Evolutionary conservation across 2,888 invertebrate species (phyloP).

Genomic region (Coleophora deauratella): DNA sequence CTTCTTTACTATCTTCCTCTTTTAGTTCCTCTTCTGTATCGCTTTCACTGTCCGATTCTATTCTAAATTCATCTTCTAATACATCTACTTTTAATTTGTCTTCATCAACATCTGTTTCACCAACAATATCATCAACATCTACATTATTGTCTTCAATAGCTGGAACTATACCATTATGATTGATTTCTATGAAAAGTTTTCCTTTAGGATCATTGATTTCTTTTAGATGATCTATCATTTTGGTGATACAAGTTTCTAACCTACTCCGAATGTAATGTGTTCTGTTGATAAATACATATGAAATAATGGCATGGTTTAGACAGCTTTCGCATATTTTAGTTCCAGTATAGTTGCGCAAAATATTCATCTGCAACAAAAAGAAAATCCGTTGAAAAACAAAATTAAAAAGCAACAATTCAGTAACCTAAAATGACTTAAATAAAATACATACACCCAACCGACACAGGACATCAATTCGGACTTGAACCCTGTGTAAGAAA

Average conservation of each 20-base stretch:
- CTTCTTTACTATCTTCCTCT: too few relatives aligned
- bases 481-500: too few relatives aligned
- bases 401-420: constrained; percentile 12
- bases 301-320: constrained; percentile 43
- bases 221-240: constrained; percentile 39
- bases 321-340: constrained; percentile 59
- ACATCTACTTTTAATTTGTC: constrained; percentile 41
- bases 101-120: constrained; percentile 31
- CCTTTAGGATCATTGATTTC: constrained; percentile 23
- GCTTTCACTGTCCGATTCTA: constrained; percentile 36
- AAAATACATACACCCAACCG: too few relatives aligned
- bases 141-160: constrained; percentile 21
- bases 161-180: constrained; percentile 40
- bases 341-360: constrained; percentile 38
- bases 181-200: constrained; percentile 52
- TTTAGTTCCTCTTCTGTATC: constrained; percentile 12
- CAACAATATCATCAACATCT: constrained; percentile 22
- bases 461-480: too few relatives aligned
- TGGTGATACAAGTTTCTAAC: constrained; percentile 39
- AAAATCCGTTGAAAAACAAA: constrained; percentile 17
- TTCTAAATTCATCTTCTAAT: constrained; percentile 59
- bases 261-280: constrained; percentile 40
- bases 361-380: constrained; percentile 57
- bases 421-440: too few relatives aligned
- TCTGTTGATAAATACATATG: constrained; percentile 48